Evolutionary conservation across 2,888 invertebrate genomes (phyloP).

Genomic region (Trichopria drosophilae): DNA sequence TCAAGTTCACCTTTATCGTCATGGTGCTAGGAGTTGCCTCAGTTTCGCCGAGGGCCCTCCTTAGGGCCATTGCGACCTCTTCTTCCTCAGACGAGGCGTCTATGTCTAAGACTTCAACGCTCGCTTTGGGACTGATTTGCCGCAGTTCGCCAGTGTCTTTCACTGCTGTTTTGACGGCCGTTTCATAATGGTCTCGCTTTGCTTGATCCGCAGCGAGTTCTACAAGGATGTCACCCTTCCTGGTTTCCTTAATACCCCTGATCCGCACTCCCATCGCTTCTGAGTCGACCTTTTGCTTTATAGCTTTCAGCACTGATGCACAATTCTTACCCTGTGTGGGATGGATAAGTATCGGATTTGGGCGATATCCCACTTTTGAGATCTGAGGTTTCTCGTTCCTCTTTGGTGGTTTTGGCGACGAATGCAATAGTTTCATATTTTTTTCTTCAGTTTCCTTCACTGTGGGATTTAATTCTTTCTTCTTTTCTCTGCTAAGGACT

Average conservation of each 20-base stretch:
- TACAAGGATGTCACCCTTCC: not conserved
- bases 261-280: not conserved
- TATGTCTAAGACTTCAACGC: not conserved
- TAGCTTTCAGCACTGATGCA: not conserved
- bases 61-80: no score
- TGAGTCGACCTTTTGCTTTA: not conserved
- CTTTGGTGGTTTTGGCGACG: no score
- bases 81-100: not conserved
- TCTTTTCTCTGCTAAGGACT: not conserved
- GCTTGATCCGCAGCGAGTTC: not conserved
- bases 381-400: no score
- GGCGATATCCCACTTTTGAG: no score
- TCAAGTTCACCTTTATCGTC: no score
- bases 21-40: no score
- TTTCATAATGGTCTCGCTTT: not conserved
- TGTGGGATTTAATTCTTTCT: not conserved
- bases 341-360: no score
- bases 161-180: not conserved
- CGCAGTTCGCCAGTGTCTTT: not conserved
- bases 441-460: no score
- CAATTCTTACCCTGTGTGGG: not conserved
- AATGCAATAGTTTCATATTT: no score
- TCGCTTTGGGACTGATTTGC: not conserved
- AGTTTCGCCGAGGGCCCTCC: no score
- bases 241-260: not conserved